Evolutionary conservation across 2,113 vertebrate species (phyloP).

Genomic region (Ailurus styani): DNA sequence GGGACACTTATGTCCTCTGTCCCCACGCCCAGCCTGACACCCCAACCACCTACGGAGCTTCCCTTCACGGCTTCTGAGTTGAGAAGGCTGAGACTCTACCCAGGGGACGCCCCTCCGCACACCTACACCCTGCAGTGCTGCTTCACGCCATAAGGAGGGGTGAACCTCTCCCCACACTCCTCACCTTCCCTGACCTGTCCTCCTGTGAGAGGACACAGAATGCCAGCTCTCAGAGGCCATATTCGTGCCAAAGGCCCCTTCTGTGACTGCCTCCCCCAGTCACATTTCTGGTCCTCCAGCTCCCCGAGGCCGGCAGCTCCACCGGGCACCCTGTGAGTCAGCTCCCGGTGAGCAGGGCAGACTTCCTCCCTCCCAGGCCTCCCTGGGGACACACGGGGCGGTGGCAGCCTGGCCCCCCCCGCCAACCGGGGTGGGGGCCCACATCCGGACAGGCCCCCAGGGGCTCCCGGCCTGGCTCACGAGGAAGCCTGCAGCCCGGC

Average conservation of each 20-base stretch:
- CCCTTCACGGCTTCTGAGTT: background rate
- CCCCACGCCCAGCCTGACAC: conserved; percentile 63
- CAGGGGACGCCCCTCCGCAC: background rate
- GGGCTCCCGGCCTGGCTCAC: conserved; percentile 47
- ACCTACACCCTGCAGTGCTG: background rate
- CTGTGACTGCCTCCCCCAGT: background rate
- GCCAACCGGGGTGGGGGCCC: background rate
- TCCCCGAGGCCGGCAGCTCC: background rate
- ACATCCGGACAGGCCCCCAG: conserved; percentile 64
- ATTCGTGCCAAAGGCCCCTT: background rate
- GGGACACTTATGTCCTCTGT: conserved; percentile 68
- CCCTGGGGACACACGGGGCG: conserved; percentile 37
- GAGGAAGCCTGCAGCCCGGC: conserved; percentile 44
- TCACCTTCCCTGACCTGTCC: background rate
- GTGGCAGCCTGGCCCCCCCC: background rate
- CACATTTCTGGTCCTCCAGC: background rate
- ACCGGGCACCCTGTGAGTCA: conserved; percentile 52
- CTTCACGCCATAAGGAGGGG: background rate
- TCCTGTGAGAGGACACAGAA: background rate
- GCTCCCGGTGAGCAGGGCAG: conserved; percentile 31
- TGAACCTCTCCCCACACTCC: background rate
- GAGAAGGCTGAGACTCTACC: background rate
- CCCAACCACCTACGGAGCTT: background rate
- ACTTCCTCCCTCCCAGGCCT: conserved; percentile 68
- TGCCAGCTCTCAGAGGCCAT: background rate